Evolutionary conservation across 1,140 invertebrate genomes (phyloP), one percentile per base, ranked within the genome.

Genomic region (Drosophila lacteicornis): DNA sequence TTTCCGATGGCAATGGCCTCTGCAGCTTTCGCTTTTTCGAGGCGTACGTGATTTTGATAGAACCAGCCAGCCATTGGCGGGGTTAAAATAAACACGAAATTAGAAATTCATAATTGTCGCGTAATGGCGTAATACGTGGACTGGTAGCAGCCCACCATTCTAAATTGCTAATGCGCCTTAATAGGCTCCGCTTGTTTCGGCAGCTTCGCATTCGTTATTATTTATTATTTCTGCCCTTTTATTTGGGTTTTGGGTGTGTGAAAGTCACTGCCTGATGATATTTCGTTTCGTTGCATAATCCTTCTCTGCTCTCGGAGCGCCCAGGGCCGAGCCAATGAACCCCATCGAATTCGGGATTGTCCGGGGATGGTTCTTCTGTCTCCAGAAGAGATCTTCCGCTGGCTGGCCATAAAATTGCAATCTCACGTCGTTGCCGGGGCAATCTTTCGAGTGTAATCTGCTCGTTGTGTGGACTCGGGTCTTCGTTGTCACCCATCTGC

Each of bases 21-120:
- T 40, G 49, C 22, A 76, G 85, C 85, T 88, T 88, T 88, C 85
- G 85, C 85, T 88, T 88, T 88, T 85, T 70, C 42, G 47, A 58
- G 60, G 60, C 61, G 69, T 88, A 88, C 85, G 85, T 88, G 85
- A 83, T 78, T 74, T 77, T 45, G 58, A 88, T 75, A 84, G 80
- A 84, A 88, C 69, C 22, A 19, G 45, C 33, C 33, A 9, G 33
- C 33, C 33, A 33, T 33, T 9, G 33, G 4, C 2, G 65, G 60
- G n/a, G 33, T 17, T 63, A 17, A 33, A 73, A 66, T 77, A 69
- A 70, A 66, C 84, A 70, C 80, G 45, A 75, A 78, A 87, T 88
- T 90, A 81, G 84, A 88, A 88, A 88, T 88, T 88, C 84, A 88
- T 88, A 88, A 88, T 88, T 88, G 85, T 75, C 68, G 80, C 80